Evolutionary conservation across 2,797 vertebrate genomes (phyloP).

Genomic region (Siniperca obscura): DNA sequence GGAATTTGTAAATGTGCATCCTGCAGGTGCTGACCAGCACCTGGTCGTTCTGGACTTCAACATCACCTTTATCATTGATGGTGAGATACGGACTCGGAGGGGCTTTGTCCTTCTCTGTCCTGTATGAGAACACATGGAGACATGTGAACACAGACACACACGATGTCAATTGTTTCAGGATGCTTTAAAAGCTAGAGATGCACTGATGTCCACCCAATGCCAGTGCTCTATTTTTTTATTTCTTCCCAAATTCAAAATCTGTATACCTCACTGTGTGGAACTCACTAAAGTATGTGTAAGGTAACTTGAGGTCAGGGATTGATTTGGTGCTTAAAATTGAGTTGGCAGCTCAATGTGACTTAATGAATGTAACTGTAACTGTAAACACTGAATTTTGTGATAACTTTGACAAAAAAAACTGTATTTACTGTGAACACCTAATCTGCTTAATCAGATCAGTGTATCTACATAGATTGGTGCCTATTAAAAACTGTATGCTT

Average conservation of each 20-base stretch:
- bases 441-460: no score
- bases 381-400: no score
- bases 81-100: conserved; percentile 68
- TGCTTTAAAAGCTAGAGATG: neutral
- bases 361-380: no score
- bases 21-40: conserved; percentile 78
- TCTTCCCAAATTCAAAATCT: neutral
- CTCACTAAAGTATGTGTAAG: neutral
- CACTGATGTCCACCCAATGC: neutral
- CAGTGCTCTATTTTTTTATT: neutral
- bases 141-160: neutral
- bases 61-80: conserved; percentile 57
- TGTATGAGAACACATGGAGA: conserved; percentile 33
- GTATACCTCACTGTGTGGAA: neutral
- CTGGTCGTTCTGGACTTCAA: conserved; percentile 63
- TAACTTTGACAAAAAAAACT: no score
- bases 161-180: neutral
- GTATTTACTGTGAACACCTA: no score
- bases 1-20: conserved; percentile 76
- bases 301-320: neutral
- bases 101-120: conserved; percentile 76
- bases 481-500: no score
- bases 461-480: no score
- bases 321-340: neutral
- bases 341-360: no score